Percentiles rank a stretch among this genome's conserved stretches.
Conservation (phyloP, 2,113 vertebrate species). For the Pardalotus punctatus region DNA sequence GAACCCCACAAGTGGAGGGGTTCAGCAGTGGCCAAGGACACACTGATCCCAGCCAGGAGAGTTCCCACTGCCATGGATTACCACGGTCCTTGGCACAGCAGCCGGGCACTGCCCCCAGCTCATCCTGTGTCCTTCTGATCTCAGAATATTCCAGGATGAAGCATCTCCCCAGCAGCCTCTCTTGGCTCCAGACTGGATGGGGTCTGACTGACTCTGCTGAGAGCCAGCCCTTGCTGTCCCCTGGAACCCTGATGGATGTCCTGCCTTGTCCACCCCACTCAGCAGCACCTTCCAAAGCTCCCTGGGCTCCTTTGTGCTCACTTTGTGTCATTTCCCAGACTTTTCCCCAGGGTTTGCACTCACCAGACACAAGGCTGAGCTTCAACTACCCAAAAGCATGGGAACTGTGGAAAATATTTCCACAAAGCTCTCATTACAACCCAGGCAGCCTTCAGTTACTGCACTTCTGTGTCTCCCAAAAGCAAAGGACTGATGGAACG, state of each 20-base stretch:
- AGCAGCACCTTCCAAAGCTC: background rate
- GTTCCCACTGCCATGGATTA: background rate
- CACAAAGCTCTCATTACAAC: background rate
- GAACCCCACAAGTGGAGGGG: background rate
- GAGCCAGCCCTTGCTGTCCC: background rate
- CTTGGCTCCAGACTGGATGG: background rate
- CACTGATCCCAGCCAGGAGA: background rate
- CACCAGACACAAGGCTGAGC: too few species aligned
- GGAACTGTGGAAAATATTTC: background rate
- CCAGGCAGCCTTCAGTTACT: background rate
- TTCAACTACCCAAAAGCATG: too few species aligned
- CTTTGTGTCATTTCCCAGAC: background rate
- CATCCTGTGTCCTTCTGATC: background rate
- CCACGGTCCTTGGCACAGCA: fast-evolving
- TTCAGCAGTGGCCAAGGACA: background rate
- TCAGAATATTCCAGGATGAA: background rate
- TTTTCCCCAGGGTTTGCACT: background rate
- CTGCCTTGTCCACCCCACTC: too few species aligned
- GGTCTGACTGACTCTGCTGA: background rate
- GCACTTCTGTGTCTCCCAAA: background rate
- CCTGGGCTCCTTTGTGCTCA: background rate
- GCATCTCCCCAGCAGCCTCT: background rate
- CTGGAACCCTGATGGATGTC: background rate
- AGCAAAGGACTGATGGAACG: background rate
- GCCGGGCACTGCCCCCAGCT: background rate